Evolutionary conservation across 2,797 vertebrate species (phyloP).

Genomic region (Enteromius treurensis): DNA sequence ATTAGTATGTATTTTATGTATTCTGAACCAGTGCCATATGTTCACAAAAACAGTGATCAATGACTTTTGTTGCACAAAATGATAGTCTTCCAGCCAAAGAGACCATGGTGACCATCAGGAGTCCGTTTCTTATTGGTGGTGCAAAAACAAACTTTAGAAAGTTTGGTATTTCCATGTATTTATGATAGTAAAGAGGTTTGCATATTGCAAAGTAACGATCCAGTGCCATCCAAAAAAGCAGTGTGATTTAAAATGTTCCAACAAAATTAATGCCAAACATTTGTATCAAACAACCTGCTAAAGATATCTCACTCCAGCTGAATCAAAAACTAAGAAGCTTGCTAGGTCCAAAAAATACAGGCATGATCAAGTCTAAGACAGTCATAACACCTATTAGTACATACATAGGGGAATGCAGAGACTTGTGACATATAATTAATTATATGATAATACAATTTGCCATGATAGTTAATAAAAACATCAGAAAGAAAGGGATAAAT

Average conservation of each 20-base stretch:
- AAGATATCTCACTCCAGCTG: slow-evolving; percentile 61
- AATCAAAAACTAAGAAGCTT: slow-evolving; percentile 64
- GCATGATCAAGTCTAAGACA: too few species aligned
- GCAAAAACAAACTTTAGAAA: slow-evolving; percentile 54
- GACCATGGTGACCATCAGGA: slow-evolving; percentile 50
- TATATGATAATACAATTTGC: too few species aligned
- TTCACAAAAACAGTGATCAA: slow-evolving; percentile 76
- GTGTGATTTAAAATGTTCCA: slow-evolving; percentile 67
- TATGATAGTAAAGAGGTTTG: slow-evolving; percentile 61
- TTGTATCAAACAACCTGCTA: slow-evolving; percentile 65
- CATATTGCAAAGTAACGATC: slow-evolving; percentile 69
- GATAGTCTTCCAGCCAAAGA: slow-evolving; percentile 54
- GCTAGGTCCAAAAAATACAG: too few species aligned
- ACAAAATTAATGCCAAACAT: slow-evolving; percentile 71
- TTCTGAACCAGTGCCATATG: slow-evolving; percentile 68
- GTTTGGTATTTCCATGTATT: slow-evolving; percentile 8
- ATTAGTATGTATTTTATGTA: background rate
- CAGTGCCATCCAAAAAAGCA: slow-evolving; percentile 71
- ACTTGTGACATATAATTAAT: too few species aligned
- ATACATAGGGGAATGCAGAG: too few species aligned
- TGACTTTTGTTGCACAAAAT: slow-evolving; percentile 66
- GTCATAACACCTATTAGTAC: too few species aligned
- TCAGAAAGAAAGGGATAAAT: too few species aligned
- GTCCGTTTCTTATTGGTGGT: slow-evolving; percentile 52
- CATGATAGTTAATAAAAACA: too few species aligned